Evolutionary conservation across 2,888 invertebrate species (phyloP), one percentile per base, ranked within the genome.

Genomic region (Elysia crispata): DNA sequence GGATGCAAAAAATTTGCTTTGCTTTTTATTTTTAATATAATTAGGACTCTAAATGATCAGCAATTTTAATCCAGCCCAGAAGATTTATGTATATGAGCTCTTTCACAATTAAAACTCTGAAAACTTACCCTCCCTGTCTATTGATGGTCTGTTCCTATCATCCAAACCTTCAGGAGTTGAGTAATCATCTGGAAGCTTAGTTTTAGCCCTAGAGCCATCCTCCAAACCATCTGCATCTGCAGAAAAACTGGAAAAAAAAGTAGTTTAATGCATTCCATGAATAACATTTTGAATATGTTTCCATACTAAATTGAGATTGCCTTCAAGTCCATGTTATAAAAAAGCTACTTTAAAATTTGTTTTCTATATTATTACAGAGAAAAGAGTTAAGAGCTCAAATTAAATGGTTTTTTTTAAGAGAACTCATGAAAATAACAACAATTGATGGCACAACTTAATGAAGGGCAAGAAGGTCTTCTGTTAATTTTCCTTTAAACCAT

Each of bases 71-170:
- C 25, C 15, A 8, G 62, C 15, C 1, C 15, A 31, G 5, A 70
- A 70, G 33, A 33, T 5, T 5, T 8, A 28, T 30, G 18, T n/a
- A 30, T 31, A 30, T 6, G 1, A 50, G 1, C 41, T n/a, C 78
- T 49, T 54, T 60, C 5, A 81, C n/a, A n/a, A n/a, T n/a, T n/a
- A 41, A 41, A 41, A 41, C 41, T 11, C 11, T 41, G 41, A 41
- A 41, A 41, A 41, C 11, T 3, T 41, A 41, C 83, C 79, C 60
- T 80, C 78, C 31, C 80, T 81, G 62, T 83, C 81, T 11, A 83
- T 6, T 5, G 77, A 25, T 23, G 83, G 83, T n/a, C 83, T 50
- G 23, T 76, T 64, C 49, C 72, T 77, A 25, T 83, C 83, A 72
- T 83, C 81, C 72, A 83, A 49, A 23, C 80, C 83, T 5, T 76